These are phyloP conservation scores for Platyscapa corneri DNA, from an alignment of 1,140 invertebrate species.

Conservation along the genomic window DNA sequence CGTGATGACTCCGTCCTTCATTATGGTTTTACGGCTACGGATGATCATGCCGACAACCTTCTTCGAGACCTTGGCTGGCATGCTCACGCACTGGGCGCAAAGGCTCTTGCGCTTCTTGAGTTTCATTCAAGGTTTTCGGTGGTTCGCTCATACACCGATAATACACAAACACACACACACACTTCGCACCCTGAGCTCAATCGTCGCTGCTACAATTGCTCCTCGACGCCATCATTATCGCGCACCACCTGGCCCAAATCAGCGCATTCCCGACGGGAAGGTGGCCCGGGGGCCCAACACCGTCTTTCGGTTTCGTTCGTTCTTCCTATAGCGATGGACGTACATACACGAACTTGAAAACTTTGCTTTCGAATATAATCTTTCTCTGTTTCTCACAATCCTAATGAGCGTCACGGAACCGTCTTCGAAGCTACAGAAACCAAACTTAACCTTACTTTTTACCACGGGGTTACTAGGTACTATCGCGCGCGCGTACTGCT, in stretches of 20 bases:
- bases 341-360: no score
- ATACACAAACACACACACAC: neutral
- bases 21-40: constrained; percentile 81
- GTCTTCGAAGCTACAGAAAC: no score
- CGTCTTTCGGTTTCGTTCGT: neutral
- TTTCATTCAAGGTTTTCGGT: constrained; percentile 65
- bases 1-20: constrained; percentile 83
- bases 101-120: constrained; percentile 73
- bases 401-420: neutral
- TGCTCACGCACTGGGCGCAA: constrained; percentile 75
- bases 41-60: constrained; percentile 82
- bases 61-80: constrained; percentile 77
- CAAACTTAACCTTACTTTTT: constrained; percentile 32
- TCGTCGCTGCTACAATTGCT: neutral
- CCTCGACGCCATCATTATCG: neutral
- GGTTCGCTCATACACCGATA: neutral
- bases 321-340: no score
- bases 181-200: neutral
- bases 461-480: neutral
- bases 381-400: neutral
- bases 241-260: neutral
- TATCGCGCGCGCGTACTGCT: constrained; percentile 15
- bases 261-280: neutral
- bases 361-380: no score
- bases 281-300: neutral